phyloP scores from a whole-genome alignment of 2,113 vertebrate species.

The Symphodus melops region DNA sequence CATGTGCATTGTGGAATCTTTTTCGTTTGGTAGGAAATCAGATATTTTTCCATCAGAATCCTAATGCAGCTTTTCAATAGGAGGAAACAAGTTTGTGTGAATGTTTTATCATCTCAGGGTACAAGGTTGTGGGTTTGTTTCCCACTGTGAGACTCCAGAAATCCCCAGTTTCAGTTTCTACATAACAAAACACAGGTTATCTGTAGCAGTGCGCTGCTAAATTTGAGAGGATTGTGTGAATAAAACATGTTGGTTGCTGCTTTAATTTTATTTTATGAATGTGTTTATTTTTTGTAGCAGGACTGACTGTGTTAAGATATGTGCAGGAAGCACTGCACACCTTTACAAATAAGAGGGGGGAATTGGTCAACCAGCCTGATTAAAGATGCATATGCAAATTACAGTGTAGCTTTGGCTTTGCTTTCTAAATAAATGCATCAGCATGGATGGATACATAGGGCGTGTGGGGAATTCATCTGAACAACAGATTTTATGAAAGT shows the following conservation, averaged over 20 bases:
- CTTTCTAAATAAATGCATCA: constrained; percentile 1
- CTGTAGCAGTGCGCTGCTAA: background rate
- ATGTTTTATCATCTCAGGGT: background rate
- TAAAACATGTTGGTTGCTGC: background rate
- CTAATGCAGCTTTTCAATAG: background rate
- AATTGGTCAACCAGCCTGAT: constrained; percentile 37
- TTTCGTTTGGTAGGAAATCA: background rate
- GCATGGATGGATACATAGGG: background rate
- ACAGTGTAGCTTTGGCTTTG: background rate
- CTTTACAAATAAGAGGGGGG: constrained; percentile 37
- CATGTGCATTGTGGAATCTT: background rate
- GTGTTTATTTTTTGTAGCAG: background rate
- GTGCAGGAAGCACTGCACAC: constrained; percentile 24
- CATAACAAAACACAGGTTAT: background rate
- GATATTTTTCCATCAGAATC: background rate
- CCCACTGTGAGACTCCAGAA: background rate
- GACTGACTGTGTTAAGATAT: constrained; percentile 28
- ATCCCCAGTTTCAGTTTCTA: background rate
- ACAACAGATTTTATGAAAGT: background rate
- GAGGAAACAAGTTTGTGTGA: background rate
- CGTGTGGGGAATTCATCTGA: background rate
- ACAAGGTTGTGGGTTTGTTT: background rate
- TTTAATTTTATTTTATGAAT: background rate
- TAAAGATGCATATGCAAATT: constrained; percentile 35
- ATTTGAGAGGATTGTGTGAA: background rate